These are phyloP conservation scores for Enchytraeus crypticus DNA, from an alignment of 2,888 invertebrate genomes.

Conservation along the genomic window DNA sequence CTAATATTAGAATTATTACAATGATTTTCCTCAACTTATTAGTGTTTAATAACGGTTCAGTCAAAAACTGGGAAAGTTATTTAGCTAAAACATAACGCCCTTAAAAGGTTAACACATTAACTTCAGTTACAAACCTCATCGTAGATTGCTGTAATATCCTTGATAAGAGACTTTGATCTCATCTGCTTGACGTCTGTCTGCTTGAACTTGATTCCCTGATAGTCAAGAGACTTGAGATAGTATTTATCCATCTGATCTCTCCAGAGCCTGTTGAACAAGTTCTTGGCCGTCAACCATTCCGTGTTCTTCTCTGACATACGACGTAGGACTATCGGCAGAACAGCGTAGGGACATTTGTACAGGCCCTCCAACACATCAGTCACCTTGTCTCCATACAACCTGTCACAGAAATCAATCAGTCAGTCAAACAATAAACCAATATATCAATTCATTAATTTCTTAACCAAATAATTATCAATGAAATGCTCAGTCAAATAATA, in stretches of 20 bases:
- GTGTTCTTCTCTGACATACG: constrained; percentile 4
- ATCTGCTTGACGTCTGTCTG: constrained; percentile 9
- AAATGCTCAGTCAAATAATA: too few relatives aligned
- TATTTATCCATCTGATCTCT: constrained; percentile 8
- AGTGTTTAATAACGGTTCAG: too few relatives aligned
- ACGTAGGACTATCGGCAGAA: constrained; percentile 4
- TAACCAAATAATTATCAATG: background rate
- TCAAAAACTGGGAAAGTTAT: too few relatives aligned
- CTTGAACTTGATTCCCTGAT: constrained; percentile 14
- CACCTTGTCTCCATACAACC: constrained; percentile 9
- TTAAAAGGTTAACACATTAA: too few relatives aligned
- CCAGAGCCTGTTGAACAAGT: constrained; percentile 10
- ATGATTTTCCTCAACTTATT: too few relatives aligned
- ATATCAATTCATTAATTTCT: background rate
- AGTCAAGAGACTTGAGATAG: constrained; percentile 9
- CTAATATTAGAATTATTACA: too few relatives aligned
- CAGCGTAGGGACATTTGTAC: constrained; percentile 4
- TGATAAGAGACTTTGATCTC: constrained; percentile 10
- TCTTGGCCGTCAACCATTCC: constrained; percentile 11
- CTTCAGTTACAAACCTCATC: too few relatives aligned
- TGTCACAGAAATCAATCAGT: background rate
- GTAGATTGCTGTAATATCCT: constrained; percentile 9
- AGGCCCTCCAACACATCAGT: constrained; percentile 8
- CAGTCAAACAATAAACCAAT: background rate
- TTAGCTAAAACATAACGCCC: too few relatives aligned